phyloP scores from a whole-genome alignment of 2,113 vertebrate genomes.

The Lepisosteus oculatus region DNA sequence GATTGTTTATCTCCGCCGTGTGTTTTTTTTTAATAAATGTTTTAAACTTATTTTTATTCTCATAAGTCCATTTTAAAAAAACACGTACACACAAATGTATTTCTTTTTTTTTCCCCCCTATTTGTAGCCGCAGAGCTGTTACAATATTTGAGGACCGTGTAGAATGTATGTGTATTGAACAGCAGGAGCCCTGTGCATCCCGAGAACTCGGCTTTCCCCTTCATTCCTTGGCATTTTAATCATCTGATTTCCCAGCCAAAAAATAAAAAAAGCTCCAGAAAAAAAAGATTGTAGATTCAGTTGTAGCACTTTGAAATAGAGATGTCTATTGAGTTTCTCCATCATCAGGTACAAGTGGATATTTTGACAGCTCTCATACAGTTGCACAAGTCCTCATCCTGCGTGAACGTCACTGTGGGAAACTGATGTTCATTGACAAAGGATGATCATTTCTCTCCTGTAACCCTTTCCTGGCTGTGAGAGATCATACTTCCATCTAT shows the following conservation, averaged over 20 bases:
- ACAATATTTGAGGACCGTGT: constrained; percentile 8
- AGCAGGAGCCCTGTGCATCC: too few relatives aligned
- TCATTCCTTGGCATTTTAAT: too few relatives aligned
- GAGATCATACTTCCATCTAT: constrained; percentile 28
- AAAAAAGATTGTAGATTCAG: constrained; percentile 48
- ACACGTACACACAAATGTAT: background rate
- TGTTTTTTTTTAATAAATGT: constrained; percentile 37
- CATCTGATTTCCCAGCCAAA: too few relatives aligned
- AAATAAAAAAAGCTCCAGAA: constrained; percentile 1
- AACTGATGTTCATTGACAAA: background rate
- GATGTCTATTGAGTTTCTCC: constrained; percentile 38
- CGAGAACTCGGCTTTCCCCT: too few relatives aligned
- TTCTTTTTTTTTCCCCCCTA: background rate
- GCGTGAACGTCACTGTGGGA: constrained; percentile 32
- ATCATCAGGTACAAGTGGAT: constrained; percentile 30
- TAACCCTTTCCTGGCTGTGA: background rate
- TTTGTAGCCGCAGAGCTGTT: constrained; percentile 13
- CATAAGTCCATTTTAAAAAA: background rate
- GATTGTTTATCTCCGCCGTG: constrained; percentile 25
- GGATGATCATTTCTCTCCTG: background rate
- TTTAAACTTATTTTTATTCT: constrained; percentile 58
- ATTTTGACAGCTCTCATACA: constrained; percentile 42
- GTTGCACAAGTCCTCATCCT: constrained; percentile 56
- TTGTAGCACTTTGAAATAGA: constrained; percentile 45
- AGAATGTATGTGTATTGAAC: background rate